phyloP scores from a whole-genome alignment of 2,888 invertebrate species.

The Isotomurus palustris region DNA sequence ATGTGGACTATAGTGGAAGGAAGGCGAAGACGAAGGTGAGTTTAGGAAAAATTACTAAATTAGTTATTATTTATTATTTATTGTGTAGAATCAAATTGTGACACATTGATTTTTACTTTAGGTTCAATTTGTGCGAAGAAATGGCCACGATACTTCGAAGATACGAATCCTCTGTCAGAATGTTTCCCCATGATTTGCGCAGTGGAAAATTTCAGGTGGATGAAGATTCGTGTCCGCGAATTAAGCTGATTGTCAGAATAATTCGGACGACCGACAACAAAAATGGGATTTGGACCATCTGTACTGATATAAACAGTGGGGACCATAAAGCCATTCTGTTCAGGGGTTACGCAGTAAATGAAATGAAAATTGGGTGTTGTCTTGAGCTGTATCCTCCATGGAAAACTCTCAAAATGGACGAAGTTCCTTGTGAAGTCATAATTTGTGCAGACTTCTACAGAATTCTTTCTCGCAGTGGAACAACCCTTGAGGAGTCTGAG shows the following conservation, averaged over 20 bases:
- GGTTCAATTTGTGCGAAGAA: not conserved
- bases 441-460: conserved; percentile 8
- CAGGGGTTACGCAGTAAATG: not conserved
- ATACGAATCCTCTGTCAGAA: conserved; percentile 5
- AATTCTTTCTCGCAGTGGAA: not conserved
- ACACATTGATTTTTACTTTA: too few species aligned
- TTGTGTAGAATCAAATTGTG: too few species aligned
- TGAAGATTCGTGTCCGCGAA: not conserved
- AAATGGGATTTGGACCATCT: conserved; percentile 6
- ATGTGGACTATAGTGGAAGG: conserved; percentile 2
- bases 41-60: not conserved
- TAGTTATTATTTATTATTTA: not conserved
- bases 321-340: conserved; percentile 11
- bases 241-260: too few species aligned
- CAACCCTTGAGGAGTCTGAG: conserved; percentile 15
- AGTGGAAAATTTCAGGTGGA: conserved; percentile 1
- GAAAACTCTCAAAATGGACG: conserved; percentile 1
- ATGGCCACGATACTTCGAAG: not conserved
- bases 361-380: not conserved
- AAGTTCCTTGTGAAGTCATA: not conserved
- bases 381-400: not conserved
- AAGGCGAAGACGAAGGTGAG: conserved; percentile 3
- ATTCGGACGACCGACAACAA: conserved; percentile 2
- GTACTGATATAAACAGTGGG: not conserved
- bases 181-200: conserved; percentile 8